Conservation (phyloP, 2,797 vertebrate genomes). For the Jordanella pulchra region DNA sequence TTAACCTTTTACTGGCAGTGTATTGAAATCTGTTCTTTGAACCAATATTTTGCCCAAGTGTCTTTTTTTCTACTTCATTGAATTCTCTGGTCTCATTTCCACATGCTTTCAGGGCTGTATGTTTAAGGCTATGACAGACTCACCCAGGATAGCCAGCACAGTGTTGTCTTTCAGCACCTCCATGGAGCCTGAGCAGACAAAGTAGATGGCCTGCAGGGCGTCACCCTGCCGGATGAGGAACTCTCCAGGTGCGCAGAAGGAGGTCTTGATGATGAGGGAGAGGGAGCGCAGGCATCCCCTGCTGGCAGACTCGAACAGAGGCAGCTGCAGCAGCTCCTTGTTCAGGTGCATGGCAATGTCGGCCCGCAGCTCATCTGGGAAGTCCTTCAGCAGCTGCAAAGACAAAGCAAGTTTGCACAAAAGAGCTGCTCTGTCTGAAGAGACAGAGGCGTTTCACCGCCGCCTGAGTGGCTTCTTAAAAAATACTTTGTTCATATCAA, state of each 20-base stretch:
- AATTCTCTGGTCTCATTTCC: background rate
- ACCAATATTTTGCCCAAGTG: background rate
- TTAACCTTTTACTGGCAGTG: background rate
- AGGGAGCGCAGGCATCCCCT: constrained; percentile 95
- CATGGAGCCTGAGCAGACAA: constrained; percentile 98
- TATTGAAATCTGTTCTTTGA: background rate
- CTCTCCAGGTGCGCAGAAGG: constrained; percentile 95
- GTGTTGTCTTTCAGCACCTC: constrained; percentile 96
- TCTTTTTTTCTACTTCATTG: background rate
- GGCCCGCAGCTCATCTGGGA: constrained; percentile 93
- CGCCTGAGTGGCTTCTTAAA: background rate
- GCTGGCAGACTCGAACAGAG: constrained; percentile 94
- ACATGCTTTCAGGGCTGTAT: background rate
- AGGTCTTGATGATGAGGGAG: constrained; percentile 96
- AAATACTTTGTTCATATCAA: background rate
- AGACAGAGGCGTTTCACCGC: background rate
- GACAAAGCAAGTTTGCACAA: background rate
- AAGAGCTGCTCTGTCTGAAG: background rate
- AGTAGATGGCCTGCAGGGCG: constrained; percentile 95
- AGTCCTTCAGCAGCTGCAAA: constrained; percentile 91
- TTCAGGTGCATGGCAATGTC: constrained; percentile 98
- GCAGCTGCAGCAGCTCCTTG: constrained; percentile 93
- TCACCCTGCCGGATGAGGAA: constrained; percentile 96
- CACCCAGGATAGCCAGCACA: constrained; percentile 94
- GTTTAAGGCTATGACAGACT: background rate